Conservation (phyloP, 2,888 invertebrate species). For the Drosophila ustulata region DNA sequence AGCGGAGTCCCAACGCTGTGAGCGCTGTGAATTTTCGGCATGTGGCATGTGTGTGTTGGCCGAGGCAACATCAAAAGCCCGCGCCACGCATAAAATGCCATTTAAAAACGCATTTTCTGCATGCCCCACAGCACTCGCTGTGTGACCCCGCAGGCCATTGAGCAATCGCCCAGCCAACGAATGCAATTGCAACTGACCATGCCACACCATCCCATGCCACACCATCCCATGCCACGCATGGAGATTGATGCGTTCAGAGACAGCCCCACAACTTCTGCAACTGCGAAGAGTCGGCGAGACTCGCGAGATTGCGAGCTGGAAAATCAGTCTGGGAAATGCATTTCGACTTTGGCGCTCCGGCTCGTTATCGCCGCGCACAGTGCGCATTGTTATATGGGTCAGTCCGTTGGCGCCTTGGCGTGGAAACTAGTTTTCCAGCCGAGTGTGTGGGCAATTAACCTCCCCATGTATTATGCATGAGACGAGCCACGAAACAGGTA, state of each 20-base stretch:
- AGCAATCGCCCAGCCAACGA: conserved; percentile 26
- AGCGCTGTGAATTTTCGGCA: conserved; percentile 79
- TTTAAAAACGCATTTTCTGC: conserved; percentile 82
- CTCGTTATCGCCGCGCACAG: conserved; percentile 51
- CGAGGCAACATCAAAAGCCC: conserved; percentile 74
- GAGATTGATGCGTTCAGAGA: conserved; percentile 78
- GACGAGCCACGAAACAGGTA: conserved; percentile 24
- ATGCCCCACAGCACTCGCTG: conserved; percentile 41
- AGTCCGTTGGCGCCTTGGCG: conserved; percentile 66
- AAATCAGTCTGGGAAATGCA: conserved; percentile 17
- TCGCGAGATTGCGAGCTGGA: neutral
- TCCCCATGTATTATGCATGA: conserved; percentile 18
- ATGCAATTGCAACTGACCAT: conserved; percentile 51
- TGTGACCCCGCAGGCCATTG: conserved; percentile 58
- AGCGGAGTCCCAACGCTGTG: conserved; percentile 43
- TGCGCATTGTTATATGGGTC: conserved; percentile 62
- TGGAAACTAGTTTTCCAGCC: conserved; percentile 59
- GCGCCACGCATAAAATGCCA: conserved; percentile 81
- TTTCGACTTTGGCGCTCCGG: conserved; percentile 14
- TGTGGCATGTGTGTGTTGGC: conserved; percentile 52
- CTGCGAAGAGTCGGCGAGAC: neutral
- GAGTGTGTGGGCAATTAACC: conserved; percentile 44
- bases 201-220: conserved; percentile 9
- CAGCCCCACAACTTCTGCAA: conserved; percentile 67
- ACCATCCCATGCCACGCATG: conserved; percentile 8